Evolutionary conservation across 2,113 vertebrate species (phyloP).

Genomic region (Irena cyanogastra): DNA sequence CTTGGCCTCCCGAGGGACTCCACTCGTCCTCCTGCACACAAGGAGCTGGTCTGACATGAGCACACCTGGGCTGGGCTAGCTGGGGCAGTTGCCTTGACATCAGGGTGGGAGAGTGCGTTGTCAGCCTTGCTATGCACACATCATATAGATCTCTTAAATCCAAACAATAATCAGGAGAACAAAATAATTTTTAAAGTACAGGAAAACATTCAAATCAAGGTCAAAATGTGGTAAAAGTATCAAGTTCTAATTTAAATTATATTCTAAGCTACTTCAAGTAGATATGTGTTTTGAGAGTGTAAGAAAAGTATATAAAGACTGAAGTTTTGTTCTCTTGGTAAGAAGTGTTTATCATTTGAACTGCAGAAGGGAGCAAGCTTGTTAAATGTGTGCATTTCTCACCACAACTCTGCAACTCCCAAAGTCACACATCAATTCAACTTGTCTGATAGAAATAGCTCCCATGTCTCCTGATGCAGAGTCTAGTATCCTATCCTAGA

Average conservation of each 20-base stretch:
- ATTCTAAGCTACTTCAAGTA: not conserved
- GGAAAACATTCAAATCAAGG: not conserved
- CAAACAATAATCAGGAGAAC: not conserved
- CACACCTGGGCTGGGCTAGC: not conserved
- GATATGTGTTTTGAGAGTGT: not conserved
- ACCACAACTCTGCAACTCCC: not conserved
- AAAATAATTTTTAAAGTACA: not conserved
- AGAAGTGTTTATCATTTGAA: not conserved
- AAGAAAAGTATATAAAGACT: not conserved
- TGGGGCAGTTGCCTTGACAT: not conserved
- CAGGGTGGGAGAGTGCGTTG: not conserved
- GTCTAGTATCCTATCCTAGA: not conserved
- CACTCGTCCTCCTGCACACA: not conserved
- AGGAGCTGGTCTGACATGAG: not conserved
- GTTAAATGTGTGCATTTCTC: not conserved
- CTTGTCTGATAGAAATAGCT: not conserved
- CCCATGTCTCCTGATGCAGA: not conserved
- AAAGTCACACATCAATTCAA: not conserved
- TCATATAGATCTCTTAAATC: not conserved
- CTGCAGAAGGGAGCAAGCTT: not conserved
- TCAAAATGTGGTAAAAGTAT: not conserved
- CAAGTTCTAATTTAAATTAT: not conserved
- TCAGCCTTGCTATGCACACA: not conserved
- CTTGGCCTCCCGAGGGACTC: fast-evolving
- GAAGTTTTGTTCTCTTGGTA: not conserved